Percentiles rank a stretch among this genome's conserved stretches.
Conservation (phyloP, 2,797 vertebrate species). For the Podarcis lilfordi region DNA sequence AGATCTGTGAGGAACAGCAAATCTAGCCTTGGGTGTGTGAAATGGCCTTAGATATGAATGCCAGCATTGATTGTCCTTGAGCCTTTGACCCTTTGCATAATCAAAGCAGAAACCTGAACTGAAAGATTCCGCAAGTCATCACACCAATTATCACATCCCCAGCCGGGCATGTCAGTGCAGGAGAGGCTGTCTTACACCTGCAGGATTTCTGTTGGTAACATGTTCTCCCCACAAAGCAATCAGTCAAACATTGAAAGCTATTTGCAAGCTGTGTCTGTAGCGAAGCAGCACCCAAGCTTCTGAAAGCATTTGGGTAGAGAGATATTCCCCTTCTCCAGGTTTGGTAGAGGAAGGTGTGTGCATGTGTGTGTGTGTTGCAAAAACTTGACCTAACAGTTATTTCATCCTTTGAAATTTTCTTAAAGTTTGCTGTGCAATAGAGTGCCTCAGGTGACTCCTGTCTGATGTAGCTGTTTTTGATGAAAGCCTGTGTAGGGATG, state of each 20-base stretch:
- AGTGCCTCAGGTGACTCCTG: constrained; percentile 36
- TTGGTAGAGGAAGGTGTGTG: fast-evolving
- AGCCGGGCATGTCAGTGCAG: not conserved
- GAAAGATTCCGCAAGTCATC: not conserved
- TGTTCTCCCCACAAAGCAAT: not conserved
- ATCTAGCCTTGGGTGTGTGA: not conserved
- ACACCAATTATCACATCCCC: not conserved
- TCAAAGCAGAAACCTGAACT: not conserved
- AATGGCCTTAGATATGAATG: not conserved
- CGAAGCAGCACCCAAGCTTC: not conserved
- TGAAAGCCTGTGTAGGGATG: constrained; percentile 39
- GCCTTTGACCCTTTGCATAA: not conserved
- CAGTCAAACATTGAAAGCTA: not conserved
- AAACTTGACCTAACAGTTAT: not conserved
- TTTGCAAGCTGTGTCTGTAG: not conserved
- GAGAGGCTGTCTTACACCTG: not conserved
- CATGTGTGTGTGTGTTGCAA: not conserved
- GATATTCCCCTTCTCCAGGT: not conserved
- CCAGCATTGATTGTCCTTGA: not conserved
- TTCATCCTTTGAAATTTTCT: not conserved
- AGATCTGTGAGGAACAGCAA: too few species aligned
- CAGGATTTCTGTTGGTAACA: not conserved
- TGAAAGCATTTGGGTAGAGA: fast-evolving
- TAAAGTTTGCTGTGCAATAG: constrained; percentile 31
- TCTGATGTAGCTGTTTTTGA: not conserved